Percentiles rank a stretch among this genome's conserved stretches.
These are phyloP conservation scores for Heterocephalus glaber DNA, from an alignment of 2,113 vertebrate species.

Conservation along the genomic window DNA sequence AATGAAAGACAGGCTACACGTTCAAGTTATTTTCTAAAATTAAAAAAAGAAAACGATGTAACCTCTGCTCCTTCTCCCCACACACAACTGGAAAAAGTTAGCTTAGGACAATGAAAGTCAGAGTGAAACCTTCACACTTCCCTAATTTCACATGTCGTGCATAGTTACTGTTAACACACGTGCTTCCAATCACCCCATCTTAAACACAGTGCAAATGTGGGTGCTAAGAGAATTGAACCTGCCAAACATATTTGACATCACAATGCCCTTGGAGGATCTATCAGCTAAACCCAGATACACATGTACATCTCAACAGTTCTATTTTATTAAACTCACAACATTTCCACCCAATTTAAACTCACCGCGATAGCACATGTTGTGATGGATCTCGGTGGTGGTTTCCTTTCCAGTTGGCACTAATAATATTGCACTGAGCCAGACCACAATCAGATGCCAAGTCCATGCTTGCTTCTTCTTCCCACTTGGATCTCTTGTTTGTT, in stretches of 20 bases:
- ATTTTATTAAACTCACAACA: conserved; percentile 74
- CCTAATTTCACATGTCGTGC: conserved; percentile 55
- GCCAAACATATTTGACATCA: conserved; percentile 74
- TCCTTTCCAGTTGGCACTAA: conserved; percentile 74
- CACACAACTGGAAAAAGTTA: conserved; percentile 28
- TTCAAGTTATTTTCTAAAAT: conserved; percentile 53
- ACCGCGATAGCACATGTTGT: conserved; percentile 49
- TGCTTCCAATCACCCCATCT: conserved; percentile 71
- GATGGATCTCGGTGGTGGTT: conserved; percentile 59
- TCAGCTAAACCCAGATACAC: conserved; percentile 51
- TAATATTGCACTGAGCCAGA: conserved; percentile 58
- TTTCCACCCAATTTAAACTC: conserved; percentile 76
- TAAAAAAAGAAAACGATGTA: not conserved
- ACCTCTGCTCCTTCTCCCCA: not conserved
- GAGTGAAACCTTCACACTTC: conserved; percentile 38
- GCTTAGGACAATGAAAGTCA: conserved; percentile 32
- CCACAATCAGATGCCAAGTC: conserved; percentile 64
- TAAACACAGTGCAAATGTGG: conserved; percentile 63
- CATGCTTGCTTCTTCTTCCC: conserved; percentile 54
- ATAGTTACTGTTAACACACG: conserved; percentile 61
- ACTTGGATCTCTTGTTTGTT: conserved; percentile 59
- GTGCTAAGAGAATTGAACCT: conserved; percentile 68
- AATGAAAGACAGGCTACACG: not conserved
- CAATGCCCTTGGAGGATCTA: conserved; percentile 65
- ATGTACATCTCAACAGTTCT: conserved; percentile 67